Base-by-base conservation (phyloP, 2,888 invertebrate genomes). In the Brachyptera putata region DNA sequence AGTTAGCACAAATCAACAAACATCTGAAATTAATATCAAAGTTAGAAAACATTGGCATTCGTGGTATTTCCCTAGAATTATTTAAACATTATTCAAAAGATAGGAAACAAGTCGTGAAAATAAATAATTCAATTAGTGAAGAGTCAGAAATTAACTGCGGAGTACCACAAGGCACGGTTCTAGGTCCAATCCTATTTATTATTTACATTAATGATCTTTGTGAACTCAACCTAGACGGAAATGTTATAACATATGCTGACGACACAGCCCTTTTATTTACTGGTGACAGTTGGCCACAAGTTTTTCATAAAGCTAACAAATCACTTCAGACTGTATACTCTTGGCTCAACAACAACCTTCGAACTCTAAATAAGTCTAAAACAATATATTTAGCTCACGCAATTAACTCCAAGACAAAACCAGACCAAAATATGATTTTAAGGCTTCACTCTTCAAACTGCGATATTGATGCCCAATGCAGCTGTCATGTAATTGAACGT, bases 81-180 rank as follows among this genome's bases (percentile, higher is more conserved):
- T 30, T 30, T 11, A 30, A 30, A 30, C 30, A 5, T 11, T 30
- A 30, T 11, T 30, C 30, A 5, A 7, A 11, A 30, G 7, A 11
- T 30, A 30, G 30, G 11, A 7, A 5, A 11, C 30, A 30, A 11
- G 11, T 11, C 7, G 30, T 30, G 30, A 30, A 30, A 11, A 30
- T 7, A 30, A 11, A 11, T 5, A 5, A 5, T 11, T 11, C 5
- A 30, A 11, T 7, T 11, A 30, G 30, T 30, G 7, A 7, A 11
- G 11, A 5, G 7, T 5, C 7, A 11, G 5, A 11, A 7, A 36
- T 34, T 11, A 36, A n/a, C 5, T 39, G 14, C 37, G 59, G 55
- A 14, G 55, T 59, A 5, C 55, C 59, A 21, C 59, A 59, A 56
- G 59, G 59, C 2, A 55, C 59, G 37, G 39, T 59, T 7, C 26